A percentile compares a stretch with the other conserved stretches of the same genome.
phyloP scores from a whole-genome alignment of 2,888 invertebrate species.

The Horisme vitalbata region DNA sequence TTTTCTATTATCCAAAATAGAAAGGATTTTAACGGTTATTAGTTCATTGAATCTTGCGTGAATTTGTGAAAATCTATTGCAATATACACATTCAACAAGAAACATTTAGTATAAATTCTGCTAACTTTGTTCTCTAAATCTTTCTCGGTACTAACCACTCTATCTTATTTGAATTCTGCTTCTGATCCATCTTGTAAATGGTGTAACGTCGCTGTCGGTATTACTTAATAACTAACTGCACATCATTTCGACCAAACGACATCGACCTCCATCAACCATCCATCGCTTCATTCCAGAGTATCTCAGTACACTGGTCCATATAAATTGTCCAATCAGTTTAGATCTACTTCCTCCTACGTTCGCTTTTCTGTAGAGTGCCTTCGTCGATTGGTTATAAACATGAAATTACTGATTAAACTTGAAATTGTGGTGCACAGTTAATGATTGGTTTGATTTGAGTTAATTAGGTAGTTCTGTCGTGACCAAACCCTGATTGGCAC shows the following conservation, averaged over 20 bases:
- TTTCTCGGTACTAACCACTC: no score
- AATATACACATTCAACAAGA: no score
- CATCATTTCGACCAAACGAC: constrained; percentile 6
- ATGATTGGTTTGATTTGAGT: constrained; percentile 17
- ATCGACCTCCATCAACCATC: constrained; percentile 1
- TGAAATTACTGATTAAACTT: constrained; percentile 14
- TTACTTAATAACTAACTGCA: constrained; percentile 16
- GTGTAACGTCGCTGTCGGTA: constrained; percentile 8
- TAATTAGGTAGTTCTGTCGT: constrained; percentile 14
- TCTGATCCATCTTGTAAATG: neutral
- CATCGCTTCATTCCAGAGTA: neutral
- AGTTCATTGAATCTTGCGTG: no score
- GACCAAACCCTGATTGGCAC: constrained; percentile 13
- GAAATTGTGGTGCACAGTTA: constrained; percentile 5
- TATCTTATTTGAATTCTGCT: neutral
- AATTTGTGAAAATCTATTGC: no score
- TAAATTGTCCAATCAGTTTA: constrained; percentile 6
- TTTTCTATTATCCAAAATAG: no score
- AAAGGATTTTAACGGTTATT: no score
- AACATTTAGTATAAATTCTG: no score
- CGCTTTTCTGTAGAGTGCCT: neutral
- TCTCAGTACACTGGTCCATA: neutral
- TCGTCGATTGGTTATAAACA: neutral
- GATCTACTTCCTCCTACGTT: constrained; percentile 1
- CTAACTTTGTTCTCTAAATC: no score